Evolutionary conservation across 1,140 invertebrate species (phyloP).

Genomic region (Zophobas morio): DNA sequence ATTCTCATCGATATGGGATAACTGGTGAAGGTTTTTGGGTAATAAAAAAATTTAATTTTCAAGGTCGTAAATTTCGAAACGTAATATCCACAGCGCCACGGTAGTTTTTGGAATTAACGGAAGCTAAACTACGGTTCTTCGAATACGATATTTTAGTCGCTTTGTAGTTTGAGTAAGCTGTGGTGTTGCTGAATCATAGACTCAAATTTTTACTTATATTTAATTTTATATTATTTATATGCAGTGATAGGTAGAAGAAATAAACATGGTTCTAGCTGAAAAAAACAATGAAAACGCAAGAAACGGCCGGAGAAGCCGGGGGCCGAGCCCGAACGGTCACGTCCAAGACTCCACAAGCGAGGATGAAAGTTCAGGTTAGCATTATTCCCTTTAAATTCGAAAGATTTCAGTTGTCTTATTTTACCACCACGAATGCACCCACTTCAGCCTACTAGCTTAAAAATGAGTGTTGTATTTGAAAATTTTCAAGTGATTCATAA

Average conservation of each 20-base stretch:
- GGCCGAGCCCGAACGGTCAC: constrained; percentile 90
- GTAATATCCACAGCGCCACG: constrained; percentile 3
- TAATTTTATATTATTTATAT: constrained; percentile 41
- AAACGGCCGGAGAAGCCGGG: constrained; percentile 88
- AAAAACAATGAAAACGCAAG: constrained; percentile 84
- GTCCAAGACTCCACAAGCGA: constrained; percentile 83
- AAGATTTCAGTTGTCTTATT: neutral
- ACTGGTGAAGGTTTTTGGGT: no score
- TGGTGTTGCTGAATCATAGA: constrained; percentile 43
- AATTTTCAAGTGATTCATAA: neutral
- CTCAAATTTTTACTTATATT: constrained; percentile 29
- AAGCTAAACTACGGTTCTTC: constrained; percentile 60
- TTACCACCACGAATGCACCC: neutral
- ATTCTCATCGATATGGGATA: no score
- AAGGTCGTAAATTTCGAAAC: neutral
- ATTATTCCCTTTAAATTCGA: neutral
- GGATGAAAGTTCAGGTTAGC: constrained; percentile 82
- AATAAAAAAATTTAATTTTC: neutral
- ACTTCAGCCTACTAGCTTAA: neutral
- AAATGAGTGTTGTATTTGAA: neutral
- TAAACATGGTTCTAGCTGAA: constrained; percentile 88
- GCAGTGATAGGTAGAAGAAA: constrained; percentile 3
- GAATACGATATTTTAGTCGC: constrained; percentile 57
- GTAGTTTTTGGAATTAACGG: neutral
- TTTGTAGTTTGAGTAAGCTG: constrained; percentile 47